Percentiles rank a stretch among this genome's conserved stretches.
phyloP scores from a whole-genome alignment of 2,888 invertebrate genomes.

The Trichopria drosophilae region DNA sequence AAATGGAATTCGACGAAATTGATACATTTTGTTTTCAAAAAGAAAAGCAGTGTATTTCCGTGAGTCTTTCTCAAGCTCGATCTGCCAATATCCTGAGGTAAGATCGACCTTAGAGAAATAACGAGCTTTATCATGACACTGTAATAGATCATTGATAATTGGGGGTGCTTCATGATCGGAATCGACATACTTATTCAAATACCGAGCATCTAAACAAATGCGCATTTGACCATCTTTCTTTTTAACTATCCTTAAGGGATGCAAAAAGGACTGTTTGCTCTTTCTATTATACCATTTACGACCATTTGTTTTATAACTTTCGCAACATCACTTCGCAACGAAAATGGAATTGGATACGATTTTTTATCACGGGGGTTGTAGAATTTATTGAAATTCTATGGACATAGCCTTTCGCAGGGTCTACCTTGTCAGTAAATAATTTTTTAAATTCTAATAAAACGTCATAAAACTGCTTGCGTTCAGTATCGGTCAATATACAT shows the following conservation, averaged over 20 bases:
- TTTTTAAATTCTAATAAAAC: slow-evolving; percentile 3
- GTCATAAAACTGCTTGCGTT: too few species aligned
- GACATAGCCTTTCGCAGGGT: background rate
- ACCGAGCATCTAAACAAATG: slow-evolving; percentile 2
- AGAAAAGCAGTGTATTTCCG: slow-evolving; percentile 34
- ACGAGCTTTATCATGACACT: too few species aligned
- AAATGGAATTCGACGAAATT: background rate
- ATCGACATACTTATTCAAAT: background rate
- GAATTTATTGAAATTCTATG: slow-evolving; percentile 10
- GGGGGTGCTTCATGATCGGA: background rate
- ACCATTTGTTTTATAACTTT: slow-evolving; percentile 11
- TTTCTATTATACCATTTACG: slow-evolving; percentile 2
- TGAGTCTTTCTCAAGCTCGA: slow-evolving; percentile 28
- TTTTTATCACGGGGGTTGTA: background rate
- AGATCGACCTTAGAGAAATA: slow-evolving; percentile 26
- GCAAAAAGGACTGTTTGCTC: slow-evolving; percentile 8
- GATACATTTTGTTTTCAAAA: slow-evolving; percentile 13
- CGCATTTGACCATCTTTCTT: slow-evolving; percentile 6
- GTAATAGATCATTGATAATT: background rate
- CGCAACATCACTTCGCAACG: background rate
- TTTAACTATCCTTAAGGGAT: slow-evolving; percentile 15
- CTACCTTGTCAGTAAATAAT: slow-evolving; percentile 8
- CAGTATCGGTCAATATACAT: too few species aligned
- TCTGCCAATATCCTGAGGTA: slow-evolving; percentile 33
- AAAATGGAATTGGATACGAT: slow-evolving; percentile 5